A percentile compares a stretch with the other conserved stretches of the same genome.
phyloP scores from a whole-genome alignment of 2,113 vertebrate species.

The Asarcornis scutulata region DNA sequence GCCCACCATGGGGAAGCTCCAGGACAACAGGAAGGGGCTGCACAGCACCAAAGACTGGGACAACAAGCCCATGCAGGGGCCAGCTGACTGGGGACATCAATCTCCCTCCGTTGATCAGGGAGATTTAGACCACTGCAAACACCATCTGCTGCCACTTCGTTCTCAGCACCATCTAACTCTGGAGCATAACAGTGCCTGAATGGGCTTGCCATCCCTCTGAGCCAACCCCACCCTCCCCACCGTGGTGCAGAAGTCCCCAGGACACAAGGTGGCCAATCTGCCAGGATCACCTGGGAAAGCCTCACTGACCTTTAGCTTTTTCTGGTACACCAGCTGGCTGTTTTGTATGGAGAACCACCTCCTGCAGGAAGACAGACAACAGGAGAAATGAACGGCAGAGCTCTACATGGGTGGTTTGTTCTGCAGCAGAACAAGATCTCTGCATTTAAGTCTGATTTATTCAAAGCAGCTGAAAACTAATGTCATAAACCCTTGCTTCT shows the following conservation, averaged over 20 bases:
- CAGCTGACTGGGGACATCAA: neutral
- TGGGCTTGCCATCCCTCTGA: neutral
- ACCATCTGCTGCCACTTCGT: neutral
- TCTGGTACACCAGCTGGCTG: slow-evolving; percentile 99
- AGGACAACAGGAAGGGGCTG: neutral
- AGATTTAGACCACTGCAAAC: neutral
- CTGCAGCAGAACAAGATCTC: neutral
- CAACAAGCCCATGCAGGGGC: rapidly evolving
- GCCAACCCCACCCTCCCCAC: neutral
- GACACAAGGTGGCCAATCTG: neutral
- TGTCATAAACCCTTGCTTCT: neutral
- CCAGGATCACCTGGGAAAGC: neutral
- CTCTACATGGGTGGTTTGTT: neutral
- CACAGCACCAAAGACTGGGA: neutral
- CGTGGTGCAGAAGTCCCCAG: neutral
- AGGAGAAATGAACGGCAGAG: neutral
- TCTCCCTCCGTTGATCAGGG: neutral
- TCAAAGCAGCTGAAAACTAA: neutral
- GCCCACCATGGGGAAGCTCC: neutral
- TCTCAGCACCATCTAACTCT: neutral
- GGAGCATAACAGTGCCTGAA: neutral
- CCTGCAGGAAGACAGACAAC: slow-evolving; percentile 68
- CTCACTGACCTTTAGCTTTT: slow-evolving; percentile 90
- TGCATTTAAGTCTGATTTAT: neutral
- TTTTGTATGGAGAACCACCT: slow-evolving; percentile 99